Conservation (phyloP, 2,113 vertebrate species). For the Pygoscelis antarcticus region DNA sequence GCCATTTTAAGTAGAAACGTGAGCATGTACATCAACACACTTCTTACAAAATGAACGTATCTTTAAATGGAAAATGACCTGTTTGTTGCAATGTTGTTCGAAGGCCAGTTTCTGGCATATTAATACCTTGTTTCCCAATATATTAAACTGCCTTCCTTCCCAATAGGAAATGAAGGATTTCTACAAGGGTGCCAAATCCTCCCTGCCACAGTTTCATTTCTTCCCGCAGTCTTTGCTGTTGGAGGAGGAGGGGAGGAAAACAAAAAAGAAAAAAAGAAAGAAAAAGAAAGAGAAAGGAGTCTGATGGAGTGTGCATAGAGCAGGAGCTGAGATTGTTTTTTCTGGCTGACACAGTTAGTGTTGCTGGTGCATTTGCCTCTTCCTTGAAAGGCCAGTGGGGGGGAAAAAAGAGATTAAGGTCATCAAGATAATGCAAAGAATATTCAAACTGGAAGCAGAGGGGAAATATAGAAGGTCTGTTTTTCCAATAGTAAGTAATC, state of each 20-base stretch:
- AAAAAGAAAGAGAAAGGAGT: not conserved
- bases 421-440: constrained; percentile 79
- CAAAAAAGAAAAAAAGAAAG: not conserved
- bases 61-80: not conserved
- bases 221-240: constrained; percentile 34
- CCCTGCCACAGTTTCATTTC: not conserved
- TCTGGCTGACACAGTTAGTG: not conserved
- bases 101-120: not conserved
- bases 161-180: constrained; percentile 56
- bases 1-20: not conserved
- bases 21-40: not conserved
- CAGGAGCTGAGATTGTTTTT: constrained; percentile 28
- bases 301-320: not conserved
- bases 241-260: not conserved
- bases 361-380: constrained; percentile 36
- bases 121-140: constrained; percentile 17
- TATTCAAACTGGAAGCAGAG: constrained; percentile 78
- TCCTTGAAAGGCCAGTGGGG: constrained; percentile 52
- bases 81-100: not conserved
- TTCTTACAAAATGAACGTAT: not conserved
- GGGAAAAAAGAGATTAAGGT: constrained; percentile 70
- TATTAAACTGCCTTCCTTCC: constrained; percentile 39
- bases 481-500: constrained; percentile 79
- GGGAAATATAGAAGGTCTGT: constrained; percentile 65
- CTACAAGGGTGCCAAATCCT: constrained; percentile 34